Evolutionary conservation across 2,888 invertebrate species (phyloP).

Genomic region (Euproctis similis): DNA sequence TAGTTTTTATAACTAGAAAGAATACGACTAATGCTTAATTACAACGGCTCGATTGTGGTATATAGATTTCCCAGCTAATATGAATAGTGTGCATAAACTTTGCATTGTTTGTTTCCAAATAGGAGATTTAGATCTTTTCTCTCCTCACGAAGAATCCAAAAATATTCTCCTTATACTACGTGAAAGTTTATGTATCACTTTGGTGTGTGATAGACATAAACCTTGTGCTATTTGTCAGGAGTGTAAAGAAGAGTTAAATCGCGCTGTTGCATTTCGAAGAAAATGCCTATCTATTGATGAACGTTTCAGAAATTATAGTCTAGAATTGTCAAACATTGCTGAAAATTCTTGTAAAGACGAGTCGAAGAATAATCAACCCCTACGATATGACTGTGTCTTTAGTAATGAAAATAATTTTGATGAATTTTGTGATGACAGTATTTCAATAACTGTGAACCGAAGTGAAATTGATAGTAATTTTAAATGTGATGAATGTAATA

Average conservation of each 20-base stretch:
- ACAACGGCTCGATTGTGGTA: no score
- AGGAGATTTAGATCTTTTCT: constrained; percentile 29
- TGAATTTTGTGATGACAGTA: not conserved
- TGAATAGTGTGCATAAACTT: not conserved
- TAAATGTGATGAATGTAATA: constrained; percentile 44
- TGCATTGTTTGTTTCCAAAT: constrained; percentile 50
- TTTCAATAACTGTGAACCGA: constrained; percentile 1
- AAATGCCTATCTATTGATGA: constrained; percentile 51
- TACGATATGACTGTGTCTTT: no score
- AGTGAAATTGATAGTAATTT: constrained; percentile 10
- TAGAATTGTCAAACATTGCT: constrained; percentile 7
- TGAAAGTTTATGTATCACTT: constrained; percentile 46
- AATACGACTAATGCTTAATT: no score
- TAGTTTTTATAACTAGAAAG: no score
- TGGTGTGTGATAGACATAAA: constrained; percentile 32
- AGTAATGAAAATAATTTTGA: no score
- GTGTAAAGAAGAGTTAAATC: constrained; percentile 44
- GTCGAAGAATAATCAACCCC: constrained; percentile 2
- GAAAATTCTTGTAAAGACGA: constrained; percentile 8
- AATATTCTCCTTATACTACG: constrained; percentile 40
- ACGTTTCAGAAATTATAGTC: constrained; percentile 27
- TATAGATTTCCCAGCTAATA: no score
- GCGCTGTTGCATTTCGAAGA: constrained; percentile 40
- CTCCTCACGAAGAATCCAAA: constrained; percentile 27
- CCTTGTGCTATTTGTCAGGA: constrained; percentile 43